Percentiles rank a stretch among this genome's conserved stretches.
phyloP scores from a whole-genome alignment of 1,140 invertebrate species.

The Coelopa frigida region DNA sequence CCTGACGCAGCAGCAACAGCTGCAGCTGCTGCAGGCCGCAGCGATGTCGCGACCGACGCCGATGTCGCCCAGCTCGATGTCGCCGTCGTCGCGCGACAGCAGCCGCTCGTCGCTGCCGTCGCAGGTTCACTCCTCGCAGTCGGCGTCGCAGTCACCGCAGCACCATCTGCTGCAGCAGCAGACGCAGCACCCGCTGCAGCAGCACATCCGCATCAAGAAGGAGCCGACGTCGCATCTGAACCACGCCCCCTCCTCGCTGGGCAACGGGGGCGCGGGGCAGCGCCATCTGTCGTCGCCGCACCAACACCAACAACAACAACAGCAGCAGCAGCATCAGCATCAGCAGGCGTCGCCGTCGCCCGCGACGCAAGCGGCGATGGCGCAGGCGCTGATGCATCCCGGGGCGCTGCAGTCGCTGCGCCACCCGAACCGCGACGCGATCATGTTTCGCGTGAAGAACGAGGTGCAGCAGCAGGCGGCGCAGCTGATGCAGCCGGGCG shows the following conservation, averaged over 20 bases:
- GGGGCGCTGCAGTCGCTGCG: constrained; percentile 37
- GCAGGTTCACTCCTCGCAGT: constrained; percentile 52
- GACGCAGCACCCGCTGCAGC: constrained; percentile 46
- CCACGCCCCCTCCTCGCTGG: constrained; percentile 14
- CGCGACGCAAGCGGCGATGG: constrained; percentile 20
- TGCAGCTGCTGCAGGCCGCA: constrained; percentile 36
- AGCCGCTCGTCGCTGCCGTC: too few species aligned
- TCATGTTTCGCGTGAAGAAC: constrained; percentile 42
- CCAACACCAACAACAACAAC: constrained; percentile 29
- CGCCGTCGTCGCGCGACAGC: constrained; percentile 47
- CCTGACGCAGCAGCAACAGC: constrained; percentile 32
- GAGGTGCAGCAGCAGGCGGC: constrained; percentile 42
- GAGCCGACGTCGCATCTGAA: constrained; percentile 41
- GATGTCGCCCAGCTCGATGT: constrained; percentile 29
- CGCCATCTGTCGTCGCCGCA: constrained; percentile 30
- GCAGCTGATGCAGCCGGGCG: constrained; percentile 31
- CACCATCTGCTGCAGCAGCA: constrained; percentile 42
- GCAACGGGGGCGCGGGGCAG: constrained; percentile 26
- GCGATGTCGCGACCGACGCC: constrained; percentile 47
- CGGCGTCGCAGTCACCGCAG: constrained; percentile 47
- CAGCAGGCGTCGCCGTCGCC: constrained; percentile 37
- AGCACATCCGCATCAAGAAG: constrained; percentile 44
- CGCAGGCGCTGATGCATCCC: constrained; percentile 41
- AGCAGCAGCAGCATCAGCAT: constrained; percentile 22
- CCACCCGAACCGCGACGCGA: constrained; percentile 37